Conservation (phyloP, 2,113 vertebrate species). For the Equus quagga region DNA sequence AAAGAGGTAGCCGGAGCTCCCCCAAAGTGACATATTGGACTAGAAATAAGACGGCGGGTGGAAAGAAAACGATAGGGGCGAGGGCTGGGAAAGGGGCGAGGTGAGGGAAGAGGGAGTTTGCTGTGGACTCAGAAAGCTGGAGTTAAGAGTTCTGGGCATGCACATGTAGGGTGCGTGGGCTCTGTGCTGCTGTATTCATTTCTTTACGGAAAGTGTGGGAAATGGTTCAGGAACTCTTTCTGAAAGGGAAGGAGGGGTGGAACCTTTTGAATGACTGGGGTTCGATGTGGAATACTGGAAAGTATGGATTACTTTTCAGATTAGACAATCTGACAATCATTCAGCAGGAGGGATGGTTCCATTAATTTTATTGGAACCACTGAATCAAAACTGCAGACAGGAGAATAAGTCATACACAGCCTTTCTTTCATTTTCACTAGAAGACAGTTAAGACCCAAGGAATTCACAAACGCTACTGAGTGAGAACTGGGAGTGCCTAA, state of each 20-base stretch:
- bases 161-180: neutral
- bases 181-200: neutral
- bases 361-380: neutral
- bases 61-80: neutral
- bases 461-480: neutral
- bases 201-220: slow-evolving; percentile 10
- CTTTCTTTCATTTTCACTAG: neutral
- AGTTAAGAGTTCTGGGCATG: neutral
- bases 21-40: neutral
- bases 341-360: neutral
- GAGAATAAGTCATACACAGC: neutral
- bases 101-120: neutral
- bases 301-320: neutral
- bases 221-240: neutral
- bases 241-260: neutral
- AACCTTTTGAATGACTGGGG: neutral
- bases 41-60: neutral
- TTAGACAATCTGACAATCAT: neutral
- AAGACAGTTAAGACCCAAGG: neutral
- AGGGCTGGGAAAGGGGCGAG: neutral
- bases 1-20: neutral
- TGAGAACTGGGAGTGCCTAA: neutral
- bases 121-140: neutral
- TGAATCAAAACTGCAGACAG: neutral
- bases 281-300: neutral